These are phyloP conservation scores for Tetragnatha montana DNA, from an alignment of 2,888 invertebrate genomes.

Conservation along the genomic window DNA sequence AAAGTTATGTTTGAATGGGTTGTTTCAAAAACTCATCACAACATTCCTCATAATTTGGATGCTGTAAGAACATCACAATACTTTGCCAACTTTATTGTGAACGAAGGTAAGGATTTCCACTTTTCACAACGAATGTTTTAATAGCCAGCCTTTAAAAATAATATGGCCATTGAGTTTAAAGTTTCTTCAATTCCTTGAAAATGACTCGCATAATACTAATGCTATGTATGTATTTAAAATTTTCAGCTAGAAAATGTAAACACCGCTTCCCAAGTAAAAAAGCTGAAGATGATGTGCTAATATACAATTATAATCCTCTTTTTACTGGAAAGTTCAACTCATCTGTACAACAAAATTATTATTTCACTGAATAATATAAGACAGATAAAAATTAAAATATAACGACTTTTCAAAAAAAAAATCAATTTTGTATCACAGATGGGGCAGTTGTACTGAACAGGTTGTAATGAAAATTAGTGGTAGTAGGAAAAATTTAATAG, in stretches of 20 bases:
- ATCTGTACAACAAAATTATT: conserved; percentile 60
- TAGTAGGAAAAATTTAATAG: too few species aligned
- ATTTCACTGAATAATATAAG: conserved; percentile 35
- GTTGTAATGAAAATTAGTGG: too few species aligned
- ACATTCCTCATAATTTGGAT: conserved; percentile 82
- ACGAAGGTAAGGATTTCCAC: conserved; percentile 80
- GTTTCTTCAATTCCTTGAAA: too few species aligned
- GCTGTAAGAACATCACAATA: conserved; percentile 84
- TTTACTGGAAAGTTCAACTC: conserved; percentile 69
- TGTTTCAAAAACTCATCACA: conserved; percentile 53
- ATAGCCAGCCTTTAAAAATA: neutral
- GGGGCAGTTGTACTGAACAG: too few species aligned
- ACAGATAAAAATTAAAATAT: too few species aligned
- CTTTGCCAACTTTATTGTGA: conserved; percentile 88
- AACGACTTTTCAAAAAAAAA: too few species aligned
- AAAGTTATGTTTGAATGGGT: conserved; percentile 88
- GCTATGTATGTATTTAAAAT: neutral
- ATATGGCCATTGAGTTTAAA: too few species aligned
- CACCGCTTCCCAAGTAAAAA: conserved; percentile 79
- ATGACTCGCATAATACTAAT: too few species aligned
- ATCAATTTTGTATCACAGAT: too few species aligned
- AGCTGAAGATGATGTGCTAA: conserved; percentile 63
- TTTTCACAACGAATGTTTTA: too few species aligned
- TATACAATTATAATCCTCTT: conserved; percentile 72
- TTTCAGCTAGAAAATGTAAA: conserved; percentile 80